Percentiles rank a stretch among this genome's conserved stretches.
Conservation (phyloP, 2,888 invertebrate genomes). For the Nephrotoma appendiculata region DNA sequence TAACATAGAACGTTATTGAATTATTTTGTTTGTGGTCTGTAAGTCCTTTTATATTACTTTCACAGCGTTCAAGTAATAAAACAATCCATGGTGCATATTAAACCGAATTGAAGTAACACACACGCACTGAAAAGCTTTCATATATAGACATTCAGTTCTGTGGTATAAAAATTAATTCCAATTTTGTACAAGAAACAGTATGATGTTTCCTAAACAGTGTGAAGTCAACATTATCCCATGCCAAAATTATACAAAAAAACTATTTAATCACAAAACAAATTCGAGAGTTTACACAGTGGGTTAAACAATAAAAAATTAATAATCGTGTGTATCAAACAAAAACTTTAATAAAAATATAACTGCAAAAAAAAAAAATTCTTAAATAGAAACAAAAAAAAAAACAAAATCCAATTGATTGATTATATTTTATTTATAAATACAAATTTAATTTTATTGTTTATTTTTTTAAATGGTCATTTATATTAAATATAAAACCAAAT, state of each 20-base stretch:
- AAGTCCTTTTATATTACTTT: no score
- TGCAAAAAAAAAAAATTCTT: neutral
- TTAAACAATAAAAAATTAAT: neutral
- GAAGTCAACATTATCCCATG: neutral
- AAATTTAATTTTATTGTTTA: neutral
- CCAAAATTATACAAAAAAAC: neutral
- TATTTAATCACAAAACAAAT: neutral
- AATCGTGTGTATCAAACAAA: neutral
- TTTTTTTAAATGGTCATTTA: neutral
- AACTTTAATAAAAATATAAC: neutral
- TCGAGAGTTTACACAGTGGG: neutral
- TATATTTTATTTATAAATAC: neutral
- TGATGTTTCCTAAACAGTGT: neutral
- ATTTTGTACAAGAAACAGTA: neutral
- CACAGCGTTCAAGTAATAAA: no score
- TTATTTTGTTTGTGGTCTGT: no score
- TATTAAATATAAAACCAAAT: neutral
- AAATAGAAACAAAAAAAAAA: neutral
- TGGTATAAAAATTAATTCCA: neutral
- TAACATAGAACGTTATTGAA: no score
- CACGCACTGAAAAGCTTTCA: no score
- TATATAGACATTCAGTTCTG: neutral
- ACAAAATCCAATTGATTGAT: neutral
- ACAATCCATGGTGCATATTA: no score
- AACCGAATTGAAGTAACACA: no score